Percentiles rank a stretch among this genome's conserved stretches.
These are phyloP conservation scores for Petromus typicus DNA, from an alignment of 2,113 vertebrate species.

Conservation along the genomic window DNA sequence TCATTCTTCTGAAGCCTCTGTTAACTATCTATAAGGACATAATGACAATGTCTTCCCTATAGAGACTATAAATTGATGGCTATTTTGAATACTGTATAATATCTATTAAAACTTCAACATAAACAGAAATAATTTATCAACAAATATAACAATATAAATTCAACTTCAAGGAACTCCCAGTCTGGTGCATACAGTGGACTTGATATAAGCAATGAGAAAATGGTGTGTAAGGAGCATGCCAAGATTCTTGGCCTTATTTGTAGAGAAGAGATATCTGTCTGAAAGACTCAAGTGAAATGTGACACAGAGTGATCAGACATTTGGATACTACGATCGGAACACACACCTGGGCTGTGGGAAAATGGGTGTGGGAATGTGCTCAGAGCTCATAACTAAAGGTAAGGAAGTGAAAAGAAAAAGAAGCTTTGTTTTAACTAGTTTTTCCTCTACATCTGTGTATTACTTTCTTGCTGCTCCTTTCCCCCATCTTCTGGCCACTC, in stretches of 20 bases:
- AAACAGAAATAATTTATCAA: not conserved
- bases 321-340: not conserved
- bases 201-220: not conserved
- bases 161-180: not conserved
- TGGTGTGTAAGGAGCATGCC: not conserved
- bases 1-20: not conserved
- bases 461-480: not conserved
- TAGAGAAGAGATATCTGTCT: not conserved
- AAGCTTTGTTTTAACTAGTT: not conserved
- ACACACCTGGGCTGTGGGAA: not conserved
- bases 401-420: not conserved
- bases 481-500: not conserved
- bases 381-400: not conserved
- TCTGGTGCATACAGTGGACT: not conserved
- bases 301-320: not conserved
- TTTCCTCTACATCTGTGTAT: not conserved
- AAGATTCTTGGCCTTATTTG: not conserved
- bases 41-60: no score
- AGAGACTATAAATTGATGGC: no score
- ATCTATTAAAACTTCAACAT: not conserved
- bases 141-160: not conserved
- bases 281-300: conserved; percentile 11
- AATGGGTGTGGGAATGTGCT: not conserved
- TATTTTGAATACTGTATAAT: not conserved
- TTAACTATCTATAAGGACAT: not conserved